Evolutionary conservation across 30 jellyfish, hydroid and myxozoan species (phyloP).

Genomic region (Aurelia aurita): DNA sequence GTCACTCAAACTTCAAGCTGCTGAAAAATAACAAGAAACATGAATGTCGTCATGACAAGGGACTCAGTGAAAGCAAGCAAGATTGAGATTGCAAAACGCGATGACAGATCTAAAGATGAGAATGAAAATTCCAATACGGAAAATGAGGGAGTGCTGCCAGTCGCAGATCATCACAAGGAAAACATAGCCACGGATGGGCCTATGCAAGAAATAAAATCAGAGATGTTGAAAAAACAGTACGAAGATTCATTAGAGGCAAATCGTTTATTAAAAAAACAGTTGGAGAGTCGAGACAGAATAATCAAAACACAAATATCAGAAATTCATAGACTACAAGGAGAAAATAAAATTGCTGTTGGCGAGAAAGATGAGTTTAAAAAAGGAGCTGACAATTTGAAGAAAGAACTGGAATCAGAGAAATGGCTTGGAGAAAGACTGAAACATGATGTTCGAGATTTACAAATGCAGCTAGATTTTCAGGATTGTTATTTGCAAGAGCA

Average conservation of each 20-base stretch:
- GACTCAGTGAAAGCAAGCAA: slow-evolving; percentile 57
- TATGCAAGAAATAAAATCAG: slow-evolving; percentile 4
- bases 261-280: slow-evolving; percentile 38
- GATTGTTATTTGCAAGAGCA: slow-evolving; percentile 77
- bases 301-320: slow-evolving; percentile 59
- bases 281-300: slow-evolving; percentile 49
- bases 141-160: background rate
- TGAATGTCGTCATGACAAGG: slow-evolving; percentile 62
- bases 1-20: background rate
- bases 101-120: background rate
- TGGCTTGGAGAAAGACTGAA: slow-evolving; percentile 69
- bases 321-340: slow-evolving; percentile 56
- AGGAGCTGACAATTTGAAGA: background rate
- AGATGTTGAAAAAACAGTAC: slow-evolving; percentile 3
- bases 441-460: slow-evolving; percentile 57
- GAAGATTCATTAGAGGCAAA: slow-evolving; percentile 36
- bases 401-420: slow-evolving; percentile 44
- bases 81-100: slow-evolving; percentile 9
- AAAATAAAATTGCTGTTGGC: slow-evolving; percentile 6
- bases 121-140: background rate
- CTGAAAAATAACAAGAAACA: background rate
- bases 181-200: slow-evolving; percentile 50
- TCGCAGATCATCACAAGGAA: slow-evolving; percentile 20
- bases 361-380: slow-evolving; percentile 3
- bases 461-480: slow-evolving; percentile 60